Base-by-base conservation (phyloP, 2,113 vertebrate species). In the Oplegnathus fasciatus region DNA sequence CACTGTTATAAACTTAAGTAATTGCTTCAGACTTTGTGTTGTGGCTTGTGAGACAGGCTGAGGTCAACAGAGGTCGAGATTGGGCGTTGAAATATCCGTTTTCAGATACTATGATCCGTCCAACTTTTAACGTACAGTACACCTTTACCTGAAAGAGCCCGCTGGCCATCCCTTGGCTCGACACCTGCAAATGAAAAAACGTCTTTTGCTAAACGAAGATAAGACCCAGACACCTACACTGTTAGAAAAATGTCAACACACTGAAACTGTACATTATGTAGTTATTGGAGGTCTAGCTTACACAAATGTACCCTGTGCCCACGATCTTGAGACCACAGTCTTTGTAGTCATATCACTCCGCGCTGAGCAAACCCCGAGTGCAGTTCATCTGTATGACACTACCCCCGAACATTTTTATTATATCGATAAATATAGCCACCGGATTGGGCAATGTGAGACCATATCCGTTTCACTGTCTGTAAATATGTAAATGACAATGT, bases 311-410 rank as follows among this genome's bases (percentile, higher is more conserved):
- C 17, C 17, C 2, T 9, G 34, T 72, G 26, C 14, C 26, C 28
- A 10, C 6, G 6, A 58, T 65, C 75, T 72, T 7, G 24, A 13
- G 20, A 37, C 22, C 34, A 20, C 48, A n/a, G 24, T 18, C 17
- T 50, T 20, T 37, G 28, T 42, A 46, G 18, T 57, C 32, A 17
- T 81, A 81, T 88, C 34, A 80, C 72, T 88, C 82, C 68, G 82
- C 86, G 69, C 24, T 26, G 62, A 82, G 48, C 40, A 58, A 22
- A 28, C 58, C 15, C 24, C 4, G 22, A 42, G 17, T 62, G 60
- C 55, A 58, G 8, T 74, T 62, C 13, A 50, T 78, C 46, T 20
- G n/a, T 46, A 15, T 55, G 20, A 48, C 57, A 42, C n/a, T 26
- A 28, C 17, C 8, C 2, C 18, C 5, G 2, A 14, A 62, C 18